phyloP scores from a whole-genome alignment of 2,888 invertebrate species.

The Drosophila emarginata region DNA sequence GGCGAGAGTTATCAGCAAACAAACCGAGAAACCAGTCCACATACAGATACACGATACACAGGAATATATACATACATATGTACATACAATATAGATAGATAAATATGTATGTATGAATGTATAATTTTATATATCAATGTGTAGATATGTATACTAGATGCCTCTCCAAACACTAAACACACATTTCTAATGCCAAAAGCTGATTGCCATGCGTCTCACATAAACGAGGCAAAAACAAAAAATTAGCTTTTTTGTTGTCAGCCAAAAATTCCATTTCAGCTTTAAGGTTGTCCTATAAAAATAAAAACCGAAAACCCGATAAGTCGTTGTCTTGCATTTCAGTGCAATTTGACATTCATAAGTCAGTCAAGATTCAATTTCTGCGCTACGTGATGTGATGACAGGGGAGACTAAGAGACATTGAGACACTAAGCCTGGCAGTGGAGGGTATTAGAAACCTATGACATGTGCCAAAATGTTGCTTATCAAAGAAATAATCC shows the following conservation, averaged over 20 bases:
- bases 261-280: constrained; percentile 33
- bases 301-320: constrained; percentile 11
- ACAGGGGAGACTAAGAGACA: constrained; percentile 5
- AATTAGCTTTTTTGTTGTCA: neutral
- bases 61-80: neutral
- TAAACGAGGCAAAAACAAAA: constrained; percentile 15
- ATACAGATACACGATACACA: neutral
- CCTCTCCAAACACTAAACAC: constrained; percentile 36
- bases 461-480: constrained; percentile 32
- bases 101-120: constrained; percentile 7
- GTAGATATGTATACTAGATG: constrained; percentile 33
- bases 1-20: constrained; percentile 25
- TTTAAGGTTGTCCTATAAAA: constrained; percentile 28
- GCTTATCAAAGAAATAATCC: constrained; percentile 44
- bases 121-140: constrained; percentile 10
- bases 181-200: constrained; percentile 53
- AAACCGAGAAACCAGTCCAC: constrained; percentile 41
- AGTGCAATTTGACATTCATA: constrained; percentile 37
- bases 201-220: constrained; percentile 50
- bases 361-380: constrained; percentile 25
- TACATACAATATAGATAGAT: neutral
- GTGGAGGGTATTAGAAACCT: constrained; percentile 27
- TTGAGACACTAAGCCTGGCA: constrained; percentile 11
- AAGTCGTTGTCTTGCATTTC: constrained; percentile 36
- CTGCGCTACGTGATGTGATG: constrained; percentile 28